Evolutionary conservation across 1,140 invertebrate species (phyloP).

Genomic region (Yoshiicerus persimilis): DNA sequence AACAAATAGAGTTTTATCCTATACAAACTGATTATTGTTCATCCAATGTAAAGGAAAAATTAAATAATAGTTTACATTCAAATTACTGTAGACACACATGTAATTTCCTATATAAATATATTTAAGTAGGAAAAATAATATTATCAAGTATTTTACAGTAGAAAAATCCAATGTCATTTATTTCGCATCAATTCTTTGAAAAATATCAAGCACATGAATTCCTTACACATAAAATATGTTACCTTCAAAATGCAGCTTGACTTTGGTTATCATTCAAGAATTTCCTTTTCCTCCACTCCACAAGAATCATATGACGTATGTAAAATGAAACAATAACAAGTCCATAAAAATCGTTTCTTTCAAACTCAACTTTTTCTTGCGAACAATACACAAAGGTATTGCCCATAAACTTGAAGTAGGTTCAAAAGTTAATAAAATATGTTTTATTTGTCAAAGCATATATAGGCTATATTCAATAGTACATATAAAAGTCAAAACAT

Average conservation of each 20-base stretch:
- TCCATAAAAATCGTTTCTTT: not conserved
- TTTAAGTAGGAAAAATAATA: not conserved
- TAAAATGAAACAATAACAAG: not conserved
- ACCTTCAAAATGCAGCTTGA: not conserved
- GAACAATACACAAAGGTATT: not conserved
- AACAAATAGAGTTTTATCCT: not conserved
- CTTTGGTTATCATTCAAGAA: not conserved
- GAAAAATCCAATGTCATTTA: not conserved
- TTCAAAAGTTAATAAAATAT: not conserved
- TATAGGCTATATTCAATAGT: not conserved
- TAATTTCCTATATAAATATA: not conserved
- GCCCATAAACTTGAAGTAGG: not conserved
- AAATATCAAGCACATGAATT: not conserved
- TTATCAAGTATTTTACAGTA: not conserved
- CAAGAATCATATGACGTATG: not conserved
- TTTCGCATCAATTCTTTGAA: not conserved
- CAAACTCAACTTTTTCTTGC: no score
- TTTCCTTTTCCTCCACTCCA: not conserved
- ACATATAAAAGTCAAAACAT: no score
- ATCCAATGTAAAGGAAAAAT: not conserved
- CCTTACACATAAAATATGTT: no score
- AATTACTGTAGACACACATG: not conserved
- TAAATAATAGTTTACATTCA: not conserved
- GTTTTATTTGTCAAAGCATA: not conserved
- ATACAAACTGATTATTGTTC: not conserved